Percentiles rank a stretch among this genome's conserved stretches.
phyloP scores from a whole-genome alignment of 2,113 vertebrate genomes.

The Microcebus murinus region DNA sequence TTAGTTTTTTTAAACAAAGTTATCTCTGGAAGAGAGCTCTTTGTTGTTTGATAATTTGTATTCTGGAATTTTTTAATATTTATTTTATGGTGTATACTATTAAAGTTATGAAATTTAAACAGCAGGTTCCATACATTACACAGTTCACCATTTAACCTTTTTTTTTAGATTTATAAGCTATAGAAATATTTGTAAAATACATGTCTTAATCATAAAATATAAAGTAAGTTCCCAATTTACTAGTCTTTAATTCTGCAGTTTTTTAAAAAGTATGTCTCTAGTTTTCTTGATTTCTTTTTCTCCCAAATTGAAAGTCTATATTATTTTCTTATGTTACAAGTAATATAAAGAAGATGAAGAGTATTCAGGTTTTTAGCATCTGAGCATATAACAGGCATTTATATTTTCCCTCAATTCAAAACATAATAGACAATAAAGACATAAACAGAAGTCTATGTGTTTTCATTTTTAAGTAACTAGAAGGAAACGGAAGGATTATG shows the following conservation, averaged over 20 bases:
- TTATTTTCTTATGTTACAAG: background rate
- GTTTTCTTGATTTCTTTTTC: background rate
- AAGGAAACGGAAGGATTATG: background rate
- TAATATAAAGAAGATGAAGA: background rate
- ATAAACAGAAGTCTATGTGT: background rate
- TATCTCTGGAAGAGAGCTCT: background rate
- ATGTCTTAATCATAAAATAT: background rate
- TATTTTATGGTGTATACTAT: background rate
- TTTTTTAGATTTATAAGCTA: background rate
- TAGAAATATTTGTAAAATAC: background rate
- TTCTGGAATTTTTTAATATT: background rate
- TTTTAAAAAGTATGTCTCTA: background rate
- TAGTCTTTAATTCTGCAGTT: background rate
- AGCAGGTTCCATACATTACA: background rate
- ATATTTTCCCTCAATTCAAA: background rate
- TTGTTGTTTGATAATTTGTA: constrained; percentile 5
- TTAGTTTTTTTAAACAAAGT: background rate
- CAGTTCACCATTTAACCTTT: background rate
- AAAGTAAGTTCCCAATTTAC: background rate
- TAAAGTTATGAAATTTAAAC: background rate
- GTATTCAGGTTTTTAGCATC: background rate
- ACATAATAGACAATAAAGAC: background rate
- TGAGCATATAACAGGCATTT: background rate
- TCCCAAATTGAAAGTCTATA: background rate
- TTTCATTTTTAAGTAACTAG: background rate